phyloP scores from a whole-genome alignment of 2,888 invertebrate species.

The Pristionchus entomophagus region DNA sequence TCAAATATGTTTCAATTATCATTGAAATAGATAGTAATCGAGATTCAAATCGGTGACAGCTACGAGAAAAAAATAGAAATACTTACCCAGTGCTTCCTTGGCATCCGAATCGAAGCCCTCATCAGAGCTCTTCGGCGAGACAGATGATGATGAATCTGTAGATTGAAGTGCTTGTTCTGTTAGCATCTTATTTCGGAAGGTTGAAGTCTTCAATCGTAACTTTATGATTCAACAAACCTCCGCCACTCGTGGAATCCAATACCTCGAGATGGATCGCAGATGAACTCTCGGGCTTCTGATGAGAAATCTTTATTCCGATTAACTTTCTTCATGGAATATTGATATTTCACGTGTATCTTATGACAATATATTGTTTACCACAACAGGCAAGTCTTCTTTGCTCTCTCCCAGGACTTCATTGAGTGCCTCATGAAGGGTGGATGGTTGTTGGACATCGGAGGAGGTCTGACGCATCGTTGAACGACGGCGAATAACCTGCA shows the following conservation, averaged over 20 bases:
- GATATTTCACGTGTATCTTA: no score
- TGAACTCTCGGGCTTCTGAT: background rate
- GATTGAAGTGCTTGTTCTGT: background rate
- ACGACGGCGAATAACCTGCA: conserved; percentile 7
- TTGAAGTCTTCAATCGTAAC: no score
- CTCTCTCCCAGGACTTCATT: background rate
- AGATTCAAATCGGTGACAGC: no score
- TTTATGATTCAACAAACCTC: background rate
- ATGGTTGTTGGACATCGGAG: background rate
- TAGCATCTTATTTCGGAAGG: background rate
- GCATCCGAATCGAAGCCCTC: conserved; percentile 45
- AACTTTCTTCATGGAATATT: no score
- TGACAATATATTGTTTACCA: no score
- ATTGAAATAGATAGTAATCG: no score
- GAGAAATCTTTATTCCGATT: no score
- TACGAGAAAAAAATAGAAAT: no score
- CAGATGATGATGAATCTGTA: conserved; percentile 40
- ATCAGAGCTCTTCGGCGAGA: conserved; percentile 40
- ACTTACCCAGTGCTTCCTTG: conserved; percentile 34
- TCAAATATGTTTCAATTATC: no score
- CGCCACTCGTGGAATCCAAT: conserved; percentile 15
- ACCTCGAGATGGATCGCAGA: conserved; percentile 7
- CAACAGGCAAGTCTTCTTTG: background rate
- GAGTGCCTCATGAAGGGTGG: background rate
- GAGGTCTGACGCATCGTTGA: conserved; percentile 9